These are phyloP conservation scores for Fragum whitleyi DNA, from an alignment of 2,888 invertebrate genomes.

Conservation along the genomic window DNA sequence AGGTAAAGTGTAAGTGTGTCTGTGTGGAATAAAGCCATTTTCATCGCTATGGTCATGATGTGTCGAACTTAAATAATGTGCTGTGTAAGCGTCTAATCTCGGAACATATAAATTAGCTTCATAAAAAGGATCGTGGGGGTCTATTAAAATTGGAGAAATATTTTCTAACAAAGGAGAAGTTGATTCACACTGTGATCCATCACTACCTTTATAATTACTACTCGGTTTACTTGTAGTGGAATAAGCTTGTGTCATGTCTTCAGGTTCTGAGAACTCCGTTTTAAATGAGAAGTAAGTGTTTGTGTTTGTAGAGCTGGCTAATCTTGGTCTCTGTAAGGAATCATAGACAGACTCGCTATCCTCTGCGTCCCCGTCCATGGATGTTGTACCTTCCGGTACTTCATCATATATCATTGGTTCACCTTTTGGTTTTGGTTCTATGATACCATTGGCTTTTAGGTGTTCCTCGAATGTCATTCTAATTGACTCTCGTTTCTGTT, in stretches of 20 bases:
- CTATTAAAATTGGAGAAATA: constrained; percentile 72
- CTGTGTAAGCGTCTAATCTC: constrained; percentile 43
- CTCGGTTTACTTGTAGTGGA: constrained; percentile 64
- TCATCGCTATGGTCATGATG: constrained; percentile 37
- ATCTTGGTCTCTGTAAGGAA: constrained; percentile 56
- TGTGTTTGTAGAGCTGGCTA: constrained; percentile 64
- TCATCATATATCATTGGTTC: constrained; percentile 61
- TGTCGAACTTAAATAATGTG: constrained; percentile 43
- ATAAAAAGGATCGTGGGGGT: constrained; percentile 67
- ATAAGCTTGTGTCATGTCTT: constrained; percentile 73
- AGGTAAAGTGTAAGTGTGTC: constrained; percentile 46
- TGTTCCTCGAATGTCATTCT: constrained; percentile 78
- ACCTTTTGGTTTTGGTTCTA: constrained; percentile 63
- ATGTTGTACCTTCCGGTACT: constrained; percentile 52
- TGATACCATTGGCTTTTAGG: constrained; percentile 74
- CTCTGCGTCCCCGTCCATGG: constrained; percentile 55
- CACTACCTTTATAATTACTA: constrained; percentile 66
- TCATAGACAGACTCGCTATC: constrained; percentile 60
- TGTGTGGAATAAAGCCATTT: constrained; percentile 36
- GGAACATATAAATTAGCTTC: constrained; percentile 63
- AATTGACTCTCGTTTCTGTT: constrained; percentile 72
- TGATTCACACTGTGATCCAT: constrained; percentile 78
- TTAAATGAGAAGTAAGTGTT: constrained; percentile 82
- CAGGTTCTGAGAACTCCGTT: constrained; percentile 76
- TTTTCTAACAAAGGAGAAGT: constrained; percentile 77